Base-by-base conservation (phyloP, 1,140 invertebrate genomes). In the Homalodisca vitripennis region DNA sequence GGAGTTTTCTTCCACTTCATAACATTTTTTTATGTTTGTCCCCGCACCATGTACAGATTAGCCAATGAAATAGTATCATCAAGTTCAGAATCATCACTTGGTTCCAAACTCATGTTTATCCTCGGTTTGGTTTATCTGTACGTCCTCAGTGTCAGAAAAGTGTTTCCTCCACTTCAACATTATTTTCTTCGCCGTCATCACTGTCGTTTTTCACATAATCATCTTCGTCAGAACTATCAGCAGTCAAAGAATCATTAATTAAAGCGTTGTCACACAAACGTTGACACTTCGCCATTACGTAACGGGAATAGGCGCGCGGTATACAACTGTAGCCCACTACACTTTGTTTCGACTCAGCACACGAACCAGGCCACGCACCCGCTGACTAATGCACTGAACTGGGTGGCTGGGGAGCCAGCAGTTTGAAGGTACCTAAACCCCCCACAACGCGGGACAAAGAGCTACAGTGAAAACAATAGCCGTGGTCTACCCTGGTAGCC, bases 1-100 rank as follows among this genome's bases (percentile, higher is more conserved):
- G 17, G 62, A 32, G 62, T 64, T n/a, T 64, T 34, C 12, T 34
- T 64, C 31, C 29, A 64, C 29, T 64, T 64, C 17, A 64, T 64
- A 1, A 32, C 6, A 14, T 3, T 53, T 14, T 12, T 53, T 3
- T 12, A 12, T n/a, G 29, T 34, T n/a, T 60, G 6, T 60, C 27
- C n/a, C 17, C 22, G 29, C 20, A 60, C 17, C 20, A 55, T 24
- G 17, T 60, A 60, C 17, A 60, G 24, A 1, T 60, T 2, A 29
- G 22, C 6, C 3, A 60, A 17, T 2, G 55, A 26, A 3, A 29
- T 29, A 26, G n/a, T n/a, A n/a, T 60, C 55, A 60, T 60, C 55
- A 29, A 24, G 14, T 26, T 60, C 55, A 3, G 20, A 3, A 32
- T 32, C 62, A 1, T 2, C 13, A 53, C 20, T 53, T 53, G 6